phyloP scores from a whole-genome alignment of 2,113 vertebrate genomes.

The Phyllostomus discolor region DNA sequence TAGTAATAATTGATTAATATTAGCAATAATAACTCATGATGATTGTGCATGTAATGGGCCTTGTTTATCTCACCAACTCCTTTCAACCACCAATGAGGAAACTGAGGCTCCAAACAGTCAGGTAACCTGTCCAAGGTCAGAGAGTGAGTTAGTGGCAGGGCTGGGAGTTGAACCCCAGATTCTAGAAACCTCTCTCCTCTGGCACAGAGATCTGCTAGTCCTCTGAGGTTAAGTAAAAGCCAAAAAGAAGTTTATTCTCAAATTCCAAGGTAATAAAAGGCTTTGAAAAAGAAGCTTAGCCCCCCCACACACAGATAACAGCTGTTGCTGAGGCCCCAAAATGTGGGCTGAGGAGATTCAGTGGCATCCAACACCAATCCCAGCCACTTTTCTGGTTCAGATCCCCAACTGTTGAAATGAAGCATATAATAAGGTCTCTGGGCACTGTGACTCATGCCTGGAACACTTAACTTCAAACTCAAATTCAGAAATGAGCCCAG shows the following conservation, averaged over 20 bases:
- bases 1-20: neutral
- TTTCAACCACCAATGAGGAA: neutral
- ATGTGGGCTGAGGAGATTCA: neutral
- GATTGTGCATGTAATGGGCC: neutral
- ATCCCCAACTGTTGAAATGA: neutral
- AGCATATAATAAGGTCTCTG: neutral
- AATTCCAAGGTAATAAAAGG: neutral
- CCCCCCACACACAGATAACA: too few species aligned
- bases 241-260: neutral
- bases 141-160: neutral
- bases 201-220: neutral
- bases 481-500: neutral
- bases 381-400: neutral
- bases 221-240: neutral
- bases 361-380: accelerated
- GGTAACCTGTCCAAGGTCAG: neutral
- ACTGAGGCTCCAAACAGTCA: neutral
- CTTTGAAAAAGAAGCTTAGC: neutral
- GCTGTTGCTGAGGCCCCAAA: neutral
- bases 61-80: neutral
- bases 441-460: neutral
- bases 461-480: neutral
- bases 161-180: neutral
- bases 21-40: neutral
- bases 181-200: neutral